Conservation (phyloP, 2,113 vertebrate species). For the Salvelinus alpinus region DNA sequence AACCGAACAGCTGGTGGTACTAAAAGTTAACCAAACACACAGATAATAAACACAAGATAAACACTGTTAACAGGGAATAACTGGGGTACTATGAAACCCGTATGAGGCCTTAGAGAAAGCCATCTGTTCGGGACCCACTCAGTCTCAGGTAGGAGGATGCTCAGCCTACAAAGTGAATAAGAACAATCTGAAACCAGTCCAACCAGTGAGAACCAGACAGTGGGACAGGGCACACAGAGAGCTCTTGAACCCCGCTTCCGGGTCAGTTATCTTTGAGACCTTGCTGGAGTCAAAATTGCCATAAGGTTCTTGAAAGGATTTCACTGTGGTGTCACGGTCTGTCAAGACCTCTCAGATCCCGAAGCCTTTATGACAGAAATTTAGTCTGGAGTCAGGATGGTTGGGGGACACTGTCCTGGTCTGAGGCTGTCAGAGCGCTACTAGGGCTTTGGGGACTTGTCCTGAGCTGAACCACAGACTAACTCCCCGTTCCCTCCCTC, state of each 20-base stretch:
- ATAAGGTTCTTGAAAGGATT: no score
- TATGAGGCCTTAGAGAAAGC: slow-evolving; percentile 5
- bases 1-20: slow-evolving; percentile 44
- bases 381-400: not conserved
- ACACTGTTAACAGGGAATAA: slow-evolving; percentile 34
- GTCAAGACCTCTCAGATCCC: no score
- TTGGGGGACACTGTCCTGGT: not conserved
- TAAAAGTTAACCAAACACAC: slow-evolving; percentile 7
- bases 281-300: no score
- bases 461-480: slow-evolving; percentile 28
- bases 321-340: no score
- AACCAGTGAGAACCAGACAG: slow-evolving; percentile 13
- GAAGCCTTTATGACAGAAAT: no score
- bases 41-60: slow-evolving; percentile 33
- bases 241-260: slow-evolving; percentile 1
- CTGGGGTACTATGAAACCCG: slow-evolving; percentile 45
- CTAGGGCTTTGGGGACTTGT: slow-evolving; percentile 12
- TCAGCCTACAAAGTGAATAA: not conserved
- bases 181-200: slow-evolving; percentile 5
- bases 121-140: not conserved
- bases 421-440: slow-evolving; percentile 11
- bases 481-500: not conserved
- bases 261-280: slow-evolving; percentile 13
- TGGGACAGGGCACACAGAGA: not conserved
- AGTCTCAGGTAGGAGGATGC: not conserved